Evolutionary conservation across 2,113 vertebrate species (phyloP), one percentile per base, ranked within the genome.

Genomic region (Acrocephalus arundinaceus): DNA sequence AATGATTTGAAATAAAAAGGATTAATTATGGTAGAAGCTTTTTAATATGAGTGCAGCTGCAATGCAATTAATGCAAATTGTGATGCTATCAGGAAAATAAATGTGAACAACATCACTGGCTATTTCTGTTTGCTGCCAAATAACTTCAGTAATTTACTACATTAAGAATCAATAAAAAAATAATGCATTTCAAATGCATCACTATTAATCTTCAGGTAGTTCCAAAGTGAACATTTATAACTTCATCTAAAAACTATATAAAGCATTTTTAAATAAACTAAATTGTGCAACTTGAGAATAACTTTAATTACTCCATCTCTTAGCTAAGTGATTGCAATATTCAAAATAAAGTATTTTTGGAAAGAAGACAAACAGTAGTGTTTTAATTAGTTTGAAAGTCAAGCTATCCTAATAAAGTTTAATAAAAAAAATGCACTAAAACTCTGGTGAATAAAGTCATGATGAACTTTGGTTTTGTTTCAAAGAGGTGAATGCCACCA

Each of bases 91-190:
- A 98, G 97, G 98, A 98, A 98, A 98, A 98, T 98, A 98, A 98
- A 98, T 98, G 98, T 97, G 98, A 98, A 92, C 98, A 97, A 97
- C 98, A 97, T 96, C 97, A 96, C 98, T 97, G 98, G 98, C 98
- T 98, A 98, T 97, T 98, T 98, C 98, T 99, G 98, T 98, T 98
- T 98, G 98, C 98, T 99, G 99, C 99, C 99, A 99, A 99, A 97
- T 98, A 98, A 98, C 99, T 98, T 98, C 97, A 97, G 98, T 99
- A 99, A 99, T 99, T 99, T 99, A 99, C 99, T 99, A 98, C 99
- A 99, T 99, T 99, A 99, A 99, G 98, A 99, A 99, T 99, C 99
- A 98, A 99, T 99, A 99, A 99, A 99, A 98, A 99, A 99, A 99
- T 99, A 99, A 99, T 99, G 99, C 98, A 98, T 99, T 99, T 98